These are phyloP conservation scores for Forbesichthys papilliferus DNA, from an alignment of 2,113 vertebrate species.

Conservation along the genomic window DNA sequence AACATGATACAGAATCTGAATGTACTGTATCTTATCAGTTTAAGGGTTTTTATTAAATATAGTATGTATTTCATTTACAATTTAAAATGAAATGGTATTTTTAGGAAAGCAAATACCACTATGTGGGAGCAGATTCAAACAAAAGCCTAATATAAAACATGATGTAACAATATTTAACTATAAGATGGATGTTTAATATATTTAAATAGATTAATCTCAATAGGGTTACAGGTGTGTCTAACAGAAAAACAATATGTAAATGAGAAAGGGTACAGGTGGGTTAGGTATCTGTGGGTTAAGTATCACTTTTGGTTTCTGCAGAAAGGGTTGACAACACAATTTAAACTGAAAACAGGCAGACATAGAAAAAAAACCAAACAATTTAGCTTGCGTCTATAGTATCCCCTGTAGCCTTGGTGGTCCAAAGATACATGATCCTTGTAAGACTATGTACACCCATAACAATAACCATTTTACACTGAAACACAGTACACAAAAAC, in stretches of 20 bases:
- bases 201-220: background rate
- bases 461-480: too few species aligned
- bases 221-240: background rate
- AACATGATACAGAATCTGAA: background rate
- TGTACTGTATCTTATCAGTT: too few species aligned
- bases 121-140: too few species aligned
- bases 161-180: too few species aligned
- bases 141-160: too few species aligned
- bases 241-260: constrained; percentile 13
- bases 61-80: too few species aligned
- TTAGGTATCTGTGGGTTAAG: background rate
- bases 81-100: too few species aligned
- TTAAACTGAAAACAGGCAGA: background rate
- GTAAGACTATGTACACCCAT: too few species aligned
- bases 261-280: background rate
- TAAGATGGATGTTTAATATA: background rate
- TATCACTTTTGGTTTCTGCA: background rate
- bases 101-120: too few species aligned
- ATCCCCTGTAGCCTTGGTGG: background rate
- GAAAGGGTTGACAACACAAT: background rate
- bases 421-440: background rate
- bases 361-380: background rate
- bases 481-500: too few species aligned
- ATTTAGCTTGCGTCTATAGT: background rate
- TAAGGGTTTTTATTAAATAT: too few species aligned